Base-by-base conservation (phyloP, 1,140 invertebrate species). In the Bombus breviceps region DNA sequence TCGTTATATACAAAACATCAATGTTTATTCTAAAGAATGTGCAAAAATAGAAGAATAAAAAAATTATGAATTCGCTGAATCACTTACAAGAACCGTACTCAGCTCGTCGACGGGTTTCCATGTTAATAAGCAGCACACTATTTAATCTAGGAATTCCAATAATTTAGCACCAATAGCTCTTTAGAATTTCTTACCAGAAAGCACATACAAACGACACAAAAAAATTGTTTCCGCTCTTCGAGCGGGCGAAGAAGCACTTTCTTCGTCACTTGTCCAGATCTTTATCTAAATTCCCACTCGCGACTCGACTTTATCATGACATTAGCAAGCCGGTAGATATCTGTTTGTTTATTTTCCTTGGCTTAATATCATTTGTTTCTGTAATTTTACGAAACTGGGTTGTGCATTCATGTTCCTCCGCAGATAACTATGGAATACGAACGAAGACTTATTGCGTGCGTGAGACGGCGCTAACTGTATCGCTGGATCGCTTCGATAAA, bases 1-100 rank as follows among this genome's bases (percentile, higher is more conserved):
- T 62, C 4, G 3, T 62, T 4, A n/a, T 62, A 62, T 12, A 59
- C 57, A 12, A 59, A 59, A 47, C 18, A 28, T 25, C 10, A 28
- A 13, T 25, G 13, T 12, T 39, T 13, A 59, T 28, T 10, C 13
- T 25, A 25, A 25, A 37, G 3, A 75, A 75, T 13, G 10, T 1
- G 34, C 2, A 75, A 57, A 47, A 8, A 32, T 28, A 32, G 8
- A 10, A 41, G 37, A 53, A 53, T 47, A 34, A 22, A 53, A 22
- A 22, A 76, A 69, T 22, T n/a, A 39, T 47, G 13, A 39, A 37
- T 41, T 39, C 37, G 18, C 34, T 57, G 22, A 53, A 77, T 62
- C 59, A 89, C 88, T 89, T 81, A 89, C 86, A 69, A 47, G 39
- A 62, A 47, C 68, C 59, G 18, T n/a, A 32, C 32, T 88, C 86